These are phyloP conservation scores for Melanocharis versteri DNA, from an alignment of 2,113 vertebrate genomes.

Conservation along the genomic window DNA sequence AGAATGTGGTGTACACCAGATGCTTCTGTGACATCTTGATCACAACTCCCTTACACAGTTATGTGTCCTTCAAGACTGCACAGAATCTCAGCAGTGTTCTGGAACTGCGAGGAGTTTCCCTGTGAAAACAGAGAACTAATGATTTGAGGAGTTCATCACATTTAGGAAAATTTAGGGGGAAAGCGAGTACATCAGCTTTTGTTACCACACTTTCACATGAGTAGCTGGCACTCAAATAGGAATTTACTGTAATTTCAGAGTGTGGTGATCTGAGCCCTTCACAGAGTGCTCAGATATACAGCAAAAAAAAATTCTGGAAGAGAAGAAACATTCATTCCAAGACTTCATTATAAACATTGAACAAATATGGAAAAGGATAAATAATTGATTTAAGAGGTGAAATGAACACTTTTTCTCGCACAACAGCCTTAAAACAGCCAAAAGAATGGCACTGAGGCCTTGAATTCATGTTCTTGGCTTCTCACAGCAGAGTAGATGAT, in stretches of 20 bases:
- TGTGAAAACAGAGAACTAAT: constrained; percentile 18
- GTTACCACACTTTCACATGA: background rate
- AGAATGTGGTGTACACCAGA: background rate
- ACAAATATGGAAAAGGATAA: background rate
- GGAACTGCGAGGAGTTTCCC: background rate
- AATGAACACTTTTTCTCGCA: background rate
- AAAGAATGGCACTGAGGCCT: background rate
- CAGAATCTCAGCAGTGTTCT: background rate
- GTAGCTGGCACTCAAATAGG: background rate
- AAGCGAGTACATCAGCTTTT: constrained; percentile 14
- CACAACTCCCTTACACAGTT: background rate
- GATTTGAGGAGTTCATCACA: constrained; percentile 4
- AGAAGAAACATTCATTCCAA: background rate
- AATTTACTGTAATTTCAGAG: background rate
- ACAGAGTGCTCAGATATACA: background rate
- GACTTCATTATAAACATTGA: background rate
- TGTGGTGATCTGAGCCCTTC: background rate
- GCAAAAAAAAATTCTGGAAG: background rate
- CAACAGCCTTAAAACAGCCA: background rate
- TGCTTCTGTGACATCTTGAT: background rate
- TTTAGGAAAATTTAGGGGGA: constrained; percentile 35
- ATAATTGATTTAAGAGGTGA: background rate
- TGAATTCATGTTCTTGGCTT: background rate
- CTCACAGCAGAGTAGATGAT: background rate
- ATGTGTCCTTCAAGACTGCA: background rate